Evolutionary conservation across 1,140 invertebrate species (phyloP), one percentile per base, ranked within the genome.

Genomic region (Brachionus plicatilis): DNA sequence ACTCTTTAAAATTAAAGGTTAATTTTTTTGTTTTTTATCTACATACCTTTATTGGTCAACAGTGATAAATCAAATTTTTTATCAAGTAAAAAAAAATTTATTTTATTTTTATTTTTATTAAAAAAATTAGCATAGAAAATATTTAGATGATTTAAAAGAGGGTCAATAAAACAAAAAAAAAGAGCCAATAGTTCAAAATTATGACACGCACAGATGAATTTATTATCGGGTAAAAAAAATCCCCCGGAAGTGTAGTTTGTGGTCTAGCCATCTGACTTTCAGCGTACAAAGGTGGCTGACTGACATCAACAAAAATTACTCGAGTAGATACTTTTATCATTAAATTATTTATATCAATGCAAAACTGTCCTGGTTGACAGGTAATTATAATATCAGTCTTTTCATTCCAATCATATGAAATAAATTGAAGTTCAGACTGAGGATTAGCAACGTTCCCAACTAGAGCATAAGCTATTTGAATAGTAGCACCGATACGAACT

Each of bases 391-490:
- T 50, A 27, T 76, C 72, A 50, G 27, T 76, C 27, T 50, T 27
- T 29, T 76, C 72, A 33, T 76, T 47, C 72, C 72, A 76, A 29
- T 76, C 29, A 27, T 53, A 76, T 11, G 72, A 47, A 14, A 76
- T 53, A 27, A 33, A 76, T n/a, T 53, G 72, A 50, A 76, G 12
- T 50, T 76, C 4, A 1, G 72, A 43, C 50, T 76, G 72, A 11
- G 72, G 72, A 76, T 76, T 76, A 24, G 45, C 45, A 1, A 76
- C 72, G 33, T 37, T 76, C 9, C 72, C 72, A 76, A 76, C 72
- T n/a, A 37, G 29, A 29, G 72, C 72, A 29, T 24, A 76, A 3
- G 72, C 72, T 76, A 76, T 76, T 76, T 76, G 72, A 27, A 76
- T 76, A 3, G 43, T 53, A 4, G 45, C 24, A 50, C 72, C 72